Evolutionary conservation across 2,113 vertebrate species (phyloP).

Genomic region (Erythrocercus mccallii): DNA sequence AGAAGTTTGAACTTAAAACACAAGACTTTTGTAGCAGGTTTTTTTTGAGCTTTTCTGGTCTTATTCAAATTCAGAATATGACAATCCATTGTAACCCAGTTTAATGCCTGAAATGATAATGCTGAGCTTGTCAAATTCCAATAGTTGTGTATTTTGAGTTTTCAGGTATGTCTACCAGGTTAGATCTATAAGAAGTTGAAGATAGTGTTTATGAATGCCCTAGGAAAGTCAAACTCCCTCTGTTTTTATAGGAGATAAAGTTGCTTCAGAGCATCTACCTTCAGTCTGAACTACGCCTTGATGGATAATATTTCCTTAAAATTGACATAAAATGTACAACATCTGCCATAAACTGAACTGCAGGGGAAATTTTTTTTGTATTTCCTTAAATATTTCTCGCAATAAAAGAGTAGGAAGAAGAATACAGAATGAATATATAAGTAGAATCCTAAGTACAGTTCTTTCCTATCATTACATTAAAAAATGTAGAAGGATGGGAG

Average conservation of each 20-base stretch:
- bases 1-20: not conserved
- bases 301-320: not conserved
- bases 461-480: not conserved
- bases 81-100: not conserved
- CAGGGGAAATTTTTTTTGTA: not conserved
- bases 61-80: not conserved
- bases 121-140: not conserved
- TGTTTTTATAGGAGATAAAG: not conserved
- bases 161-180: not conserved
- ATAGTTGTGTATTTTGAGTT: not conserved
- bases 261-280: not conserved
- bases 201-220: not conserved
- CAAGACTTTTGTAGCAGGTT: rapidly evolving
- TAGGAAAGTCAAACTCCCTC: not conserved
- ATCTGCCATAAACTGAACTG: not conserved
- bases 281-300: not conserved
- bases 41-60: not conserved
- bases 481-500: not conserved
- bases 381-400: not conserved
- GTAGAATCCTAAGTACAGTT: not conserved
- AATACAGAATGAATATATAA: not conserved
- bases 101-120: not conserved
- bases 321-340: not conserved
- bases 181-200: not conserved
- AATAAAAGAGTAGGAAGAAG: not conserved